These are phyloP conservation scores for Bibio marci DNA, from an alignment of 2,888 invertebrate species.

Conservation along the genomic window DNA sequence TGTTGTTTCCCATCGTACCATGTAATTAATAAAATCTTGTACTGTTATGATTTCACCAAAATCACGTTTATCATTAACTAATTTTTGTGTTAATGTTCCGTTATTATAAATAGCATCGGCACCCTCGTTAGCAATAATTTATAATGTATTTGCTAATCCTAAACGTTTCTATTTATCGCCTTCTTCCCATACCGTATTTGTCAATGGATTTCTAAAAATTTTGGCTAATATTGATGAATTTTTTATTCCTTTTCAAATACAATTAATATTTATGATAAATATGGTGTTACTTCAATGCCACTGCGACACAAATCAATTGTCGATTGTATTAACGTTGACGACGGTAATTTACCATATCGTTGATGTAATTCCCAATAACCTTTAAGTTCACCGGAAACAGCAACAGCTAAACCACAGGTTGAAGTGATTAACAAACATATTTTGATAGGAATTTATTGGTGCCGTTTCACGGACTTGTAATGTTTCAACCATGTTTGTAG, in stretches of 20 bases:
- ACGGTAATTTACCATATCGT: too few species aligned
- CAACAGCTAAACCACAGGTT: slow-evolving; percentile 13
- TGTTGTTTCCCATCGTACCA: slow-evolving; percentile 43
- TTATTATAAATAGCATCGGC: slow-evolving; percentile 64
- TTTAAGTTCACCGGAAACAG: too few species aligned
- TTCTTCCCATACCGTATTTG: slow-evolving; percentile 32
- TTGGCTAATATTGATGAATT: slow-evolving; percentile 42
- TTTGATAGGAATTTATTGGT: too few species aligned
- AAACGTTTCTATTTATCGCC: slow-evolving; percentile 42
- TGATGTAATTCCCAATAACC: too few species aligned
- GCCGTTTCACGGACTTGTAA: slow-evolving; percentile 63
- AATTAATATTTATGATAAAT: slow-evolving; percentile 35
- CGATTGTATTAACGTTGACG: too few species aligned
- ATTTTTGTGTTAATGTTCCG: slow-evolving; percentile 46
- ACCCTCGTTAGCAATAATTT: slow-evolving; percentile 45
- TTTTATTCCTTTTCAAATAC: slow-evolving; percentile 34
- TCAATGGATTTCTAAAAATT: slow-evolving; percentile 42
- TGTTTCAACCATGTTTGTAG: slow-evolving; percentile 38
- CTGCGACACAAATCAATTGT: too few species aligned
- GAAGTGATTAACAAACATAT: slow-evolving; percentile 35
- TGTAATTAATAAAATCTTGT: slow-evolving; percentile 55
- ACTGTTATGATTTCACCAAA: slow-evolving; percentile 53
- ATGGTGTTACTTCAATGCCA: too few species aligned
- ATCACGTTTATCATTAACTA: slow-evolving; percentile 52
- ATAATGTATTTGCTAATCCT: slow-evolving; percentile 53